A percentile compares a stretch with the other conserved stretches of the same genome.
Evolutionary conservation across 2,113 vertebrate genomes (phyloP).

Genomic region (Lichenostomus cassidix): DNA sequence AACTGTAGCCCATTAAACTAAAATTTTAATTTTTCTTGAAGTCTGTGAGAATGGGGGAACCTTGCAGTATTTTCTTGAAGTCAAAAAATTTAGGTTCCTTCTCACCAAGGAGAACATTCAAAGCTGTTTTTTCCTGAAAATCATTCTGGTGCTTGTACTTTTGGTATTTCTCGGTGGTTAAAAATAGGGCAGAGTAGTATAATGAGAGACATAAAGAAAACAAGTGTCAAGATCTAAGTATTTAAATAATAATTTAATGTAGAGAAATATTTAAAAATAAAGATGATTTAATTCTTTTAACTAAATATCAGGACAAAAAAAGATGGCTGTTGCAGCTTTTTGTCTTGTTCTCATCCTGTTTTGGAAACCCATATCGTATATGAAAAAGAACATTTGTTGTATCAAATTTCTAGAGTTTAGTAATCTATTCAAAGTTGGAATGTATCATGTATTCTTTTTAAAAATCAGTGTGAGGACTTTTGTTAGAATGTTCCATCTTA

Average conservation of each 20-base stretch:
- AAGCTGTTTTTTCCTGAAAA: background rate
- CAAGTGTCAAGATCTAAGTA: background rate
- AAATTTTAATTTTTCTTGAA: background rate
- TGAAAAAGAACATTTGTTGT: background rate
- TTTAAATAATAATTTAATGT: background rate
- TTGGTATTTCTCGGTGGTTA: background rate
- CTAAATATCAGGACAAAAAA: background rate
- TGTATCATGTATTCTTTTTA: background rate
- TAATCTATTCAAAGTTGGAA: background rate
- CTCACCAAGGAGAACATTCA: background rate
- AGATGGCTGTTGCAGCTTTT: background rate
- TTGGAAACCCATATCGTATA: background rate
- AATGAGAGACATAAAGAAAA: background rate
- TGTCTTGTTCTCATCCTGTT: background rate
- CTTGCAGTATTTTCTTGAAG: background rate
- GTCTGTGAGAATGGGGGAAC: background rate
- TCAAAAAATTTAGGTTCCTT: background rate
- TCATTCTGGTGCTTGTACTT: background rate
- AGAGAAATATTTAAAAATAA: background rate
- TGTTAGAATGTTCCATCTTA: conserved; percentile 32
- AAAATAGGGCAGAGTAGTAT: background rate
- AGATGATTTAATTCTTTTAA: background rate
- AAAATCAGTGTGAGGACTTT: background rate
- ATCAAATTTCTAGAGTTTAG: background rate
- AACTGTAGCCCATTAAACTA: background rate